These are phyloP conservation scores for Tachysurus fulvidraco DNA, from an alignment of 2,113 vertebrate species.

Conservation along the genomic window DNA sequence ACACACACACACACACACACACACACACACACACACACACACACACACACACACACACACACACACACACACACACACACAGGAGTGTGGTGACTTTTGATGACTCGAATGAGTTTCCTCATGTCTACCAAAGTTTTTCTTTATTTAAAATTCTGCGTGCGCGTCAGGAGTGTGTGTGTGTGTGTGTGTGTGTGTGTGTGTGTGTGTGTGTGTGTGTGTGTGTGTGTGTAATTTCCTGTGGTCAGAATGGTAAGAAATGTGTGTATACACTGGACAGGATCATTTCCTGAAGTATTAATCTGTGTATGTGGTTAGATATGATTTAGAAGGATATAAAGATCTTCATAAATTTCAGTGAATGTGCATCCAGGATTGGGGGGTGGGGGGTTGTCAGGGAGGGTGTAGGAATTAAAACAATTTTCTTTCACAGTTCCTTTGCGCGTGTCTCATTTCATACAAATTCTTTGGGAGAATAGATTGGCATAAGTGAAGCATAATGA, in stretches of 20 bases:
- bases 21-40: conserved; percentile 10
- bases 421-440: conserved; percentile 17
- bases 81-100: background rate
- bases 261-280: conserved; percentile 26
- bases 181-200: no score
- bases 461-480: conserved; percentile 5
- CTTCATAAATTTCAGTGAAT: background rate
- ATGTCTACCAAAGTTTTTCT: background rate
- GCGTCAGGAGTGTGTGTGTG: no score
- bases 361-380: background rate
- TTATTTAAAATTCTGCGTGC: background rate
- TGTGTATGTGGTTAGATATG: conserved; percentile 14
- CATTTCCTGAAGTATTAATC: conserved; percentile 30
- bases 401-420: conserved; percentile 27
- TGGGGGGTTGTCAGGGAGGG: no score
- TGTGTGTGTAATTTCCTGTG: conserved; percentile 3
- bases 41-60: no score
- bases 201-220: conserved; percentile 60
- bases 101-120: background rate
- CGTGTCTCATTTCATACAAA: conserved; percentile 28
- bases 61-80: no score
- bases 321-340: conserved; percentile 17
- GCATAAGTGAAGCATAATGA: conserved; percentile 8
- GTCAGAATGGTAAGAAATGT: background rate
- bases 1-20: conserved; percentile 31